Base-by-base conservation (phyloP, 92 coral and sea anemone genomes). In the Zoanthus sociatus region DNA sequence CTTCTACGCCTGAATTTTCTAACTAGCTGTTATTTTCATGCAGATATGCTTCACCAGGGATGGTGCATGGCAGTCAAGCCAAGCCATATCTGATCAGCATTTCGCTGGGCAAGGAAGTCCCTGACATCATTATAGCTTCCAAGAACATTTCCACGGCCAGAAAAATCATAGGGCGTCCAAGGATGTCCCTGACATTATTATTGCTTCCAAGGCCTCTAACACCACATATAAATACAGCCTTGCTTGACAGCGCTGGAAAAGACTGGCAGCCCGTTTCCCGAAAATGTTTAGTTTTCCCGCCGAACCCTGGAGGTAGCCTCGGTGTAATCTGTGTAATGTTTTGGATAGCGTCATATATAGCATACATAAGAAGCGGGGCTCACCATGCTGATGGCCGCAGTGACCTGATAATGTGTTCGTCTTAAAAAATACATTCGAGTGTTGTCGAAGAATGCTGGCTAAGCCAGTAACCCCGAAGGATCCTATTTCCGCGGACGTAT, bases 391-490 rank as follows among this genome's bases (percentile, higher is more conserved):
- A 68, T 42, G 63, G 84, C 84, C 4, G 78, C 45, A 13, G 71
- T 26, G 78, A 31, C 67, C 18, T 77, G 82, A 77, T 77, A 9
- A 78, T 18, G 78, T 17, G 42, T 50, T 87, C 20, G 78, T 26
- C 26, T 0, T 78, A 2, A 87, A 77, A 64, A 67, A 79, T 30
- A 69, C 71, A 16, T n/a, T 78, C 45, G 90, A 87, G 55, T 78
- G 79, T 7, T 87, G 90, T 67, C 81, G 83, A 48, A 73, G 78
- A 37, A 45, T 78, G 12, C 83, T 87, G 69, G 89, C 89, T 46
- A 69, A 69, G 56, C 71, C 72, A 26, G 74, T 87, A 0, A 32
- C 61, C 9, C 90, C 78, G 3, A 87, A 64, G 18, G 85, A 87
- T 78, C 90, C 85, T 4, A 16, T 77, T 17, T 48, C 90, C 7